Evolutionary conservation across 2,888 invertebrate species (phyloP), one percentile per base, ranked within the genome.

Genomic region (Boloria selene): DNA sequence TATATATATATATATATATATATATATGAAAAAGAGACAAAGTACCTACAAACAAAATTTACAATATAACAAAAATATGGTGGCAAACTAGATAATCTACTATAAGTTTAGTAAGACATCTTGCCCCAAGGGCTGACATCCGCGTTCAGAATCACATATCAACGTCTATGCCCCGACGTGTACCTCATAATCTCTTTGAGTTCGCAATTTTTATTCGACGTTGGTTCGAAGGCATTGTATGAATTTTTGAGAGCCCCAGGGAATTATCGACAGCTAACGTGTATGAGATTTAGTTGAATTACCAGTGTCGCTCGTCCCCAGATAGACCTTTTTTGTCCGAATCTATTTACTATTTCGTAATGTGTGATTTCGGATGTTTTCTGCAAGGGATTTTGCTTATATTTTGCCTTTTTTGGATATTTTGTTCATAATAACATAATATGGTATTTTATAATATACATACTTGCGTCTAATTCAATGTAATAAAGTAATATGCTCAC

Each of bases 161-260:
- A 64, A 53, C 55, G 31, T 59, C 64, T 67, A 69, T 59, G 58
- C 26, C 49, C 31, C 51, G 38, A 60, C 63, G 50, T 64, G 63
- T 58, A 50, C 49, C 67, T 71, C 67, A 70, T 71, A 70, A 73
- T 74, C 69, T 70, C 54, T 71, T 69, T 62, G 66, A 66, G 17
- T 65, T 63, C 55, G 50, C 69, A 58, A 65, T 72, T 72, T 71
- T 65, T 62, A 67, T 67, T 64, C 60, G 51, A 42, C 42, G 38
- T 53, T 47, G 38, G 49, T 42, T 61, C 52, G 53, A 18, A 26
- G 31, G 72, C 72, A 69, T 71, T 72, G 73, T 73, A 72, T 71
- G 74, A 76, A 75, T 75, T 75, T 74, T 73, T 72, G 72, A 74
- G 67, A 66, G 67, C 75, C 67, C 64, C 56, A 18, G 72, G 71